Percentiles rank a stretch among this genome's conserved stretches.
phyloP scores from a whole-genome alignment of 2,113 vertebrate species.

The Bubo scandiacus region DNA sequence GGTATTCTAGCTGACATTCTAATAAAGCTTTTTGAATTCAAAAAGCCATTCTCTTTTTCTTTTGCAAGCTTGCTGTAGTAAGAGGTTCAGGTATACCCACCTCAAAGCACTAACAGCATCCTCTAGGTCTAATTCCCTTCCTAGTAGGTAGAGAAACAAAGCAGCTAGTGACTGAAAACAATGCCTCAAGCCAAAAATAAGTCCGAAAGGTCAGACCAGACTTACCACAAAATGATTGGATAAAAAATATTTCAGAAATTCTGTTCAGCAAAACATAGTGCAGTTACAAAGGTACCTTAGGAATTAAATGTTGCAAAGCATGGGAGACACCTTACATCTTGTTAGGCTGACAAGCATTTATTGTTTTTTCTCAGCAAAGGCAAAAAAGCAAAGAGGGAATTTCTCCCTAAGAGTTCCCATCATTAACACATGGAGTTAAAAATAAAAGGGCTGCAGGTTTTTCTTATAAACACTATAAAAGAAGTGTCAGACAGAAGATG shows the following conservation, averaged over 20 bases:
- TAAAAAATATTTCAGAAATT: background rate
- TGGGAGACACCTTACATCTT: background rate
- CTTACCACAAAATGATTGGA: background rate
- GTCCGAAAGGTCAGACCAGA: background rate
- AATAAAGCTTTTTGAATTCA: slow-evolving; percentile 26
- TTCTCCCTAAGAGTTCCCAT: background rate
- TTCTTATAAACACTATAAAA: background rate
- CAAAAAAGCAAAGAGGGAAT: background rate
- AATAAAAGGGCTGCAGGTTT: background rate
- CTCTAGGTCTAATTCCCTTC: background rate
- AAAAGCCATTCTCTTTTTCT: slow-evolving; percentile 1
- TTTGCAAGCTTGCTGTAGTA: background rate
- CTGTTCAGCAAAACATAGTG: background rate
- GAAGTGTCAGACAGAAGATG: background rate
- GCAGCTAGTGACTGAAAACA: background rate
- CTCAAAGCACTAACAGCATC: background rate
- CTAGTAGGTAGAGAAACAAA: background rate
- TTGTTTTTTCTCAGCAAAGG: background rate
- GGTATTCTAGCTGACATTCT: slow-evolving; percentile 18
- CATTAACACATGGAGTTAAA: background rate
- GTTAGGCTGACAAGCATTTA: background rate
- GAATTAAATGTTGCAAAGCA: background rate
- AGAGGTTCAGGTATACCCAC: background rate
- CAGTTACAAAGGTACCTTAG: background rate
- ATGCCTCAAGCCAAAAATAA: background rate